Evolutionary conservation across 2,113 vertebrate species (phyloP).

Genomic region (Corythaixoides concolor): DNA sequence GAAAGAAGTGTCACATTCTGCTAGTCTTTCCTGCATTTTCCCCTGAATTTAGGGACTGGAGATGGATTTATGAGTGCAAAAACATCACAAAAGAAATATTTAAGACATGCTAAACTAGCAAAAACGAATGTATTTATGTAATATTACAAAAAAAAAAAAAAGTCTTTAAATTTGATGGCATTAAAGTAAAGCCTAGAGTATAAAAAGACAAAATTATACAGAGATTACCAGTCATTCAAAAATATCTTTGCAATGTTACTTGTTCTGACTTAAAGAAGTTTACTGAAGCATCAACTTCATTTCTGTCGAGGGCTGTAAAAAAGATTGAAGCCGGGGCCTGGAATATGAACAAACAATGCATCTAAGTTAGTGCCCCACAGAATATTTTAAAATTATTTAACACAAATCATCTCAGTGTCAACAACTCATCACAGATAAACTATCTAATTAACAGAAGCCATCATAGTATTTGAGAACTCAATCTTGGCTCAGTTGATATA

Average conservation of each 20-base stretch:
- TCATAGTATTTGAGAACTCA: slow-evolving; percentile 85
- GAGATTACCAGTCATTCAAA: slow-evolving; percentile 43
- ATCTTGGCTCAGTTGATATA: slow-evolving; percentile 82
- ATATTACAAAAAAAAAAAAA: slow-evolving; percentile 62
- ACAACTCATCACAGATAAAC: slow-evolving; percentile 84
- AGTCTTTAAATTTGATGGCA: slow-evolving; percentile 31
- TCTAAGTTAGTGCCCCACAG: slow-evolving; percentile 76
- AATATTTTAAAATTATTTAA: slow-evolving; percentile 86
- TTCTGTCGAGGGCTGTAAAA: slow-evolving; percentile 64
- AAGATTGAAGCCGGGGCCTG: slow-evolving; percentile 64
- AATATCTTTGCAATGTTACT: slow-evolving; percentile 50
- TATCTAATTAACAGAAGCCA: slow-evolving; percentile 85
- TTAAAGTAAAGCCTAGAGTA: slow-evolving; percentile 38
- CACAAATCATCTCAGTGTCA: slow-evolving; percentile 83
- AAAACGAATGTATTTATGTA: slow-evolving; percentile 57
- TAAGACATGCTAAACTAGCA: slow-evolving; percentile 45
- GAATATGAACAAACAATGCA: slow-evolving; percentile 76
- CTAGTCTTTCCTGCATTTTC: neutral
- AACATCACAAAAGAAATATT: neutral
- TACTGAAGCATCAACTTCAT: slow-evolving; percentile 59
- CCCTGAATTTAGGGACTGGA: neutral
- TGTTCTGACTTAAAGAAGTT: slow-evolving; percentile 66
- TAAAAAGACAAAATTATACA: slow-evolving; percentile 37
- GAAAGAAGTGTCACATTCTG: neutral
- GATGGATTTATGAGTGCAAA: neutral